Conservation (phyloP, 2,797 vertebrate genomes). For the Alcedo quadribrachys region DNA sequence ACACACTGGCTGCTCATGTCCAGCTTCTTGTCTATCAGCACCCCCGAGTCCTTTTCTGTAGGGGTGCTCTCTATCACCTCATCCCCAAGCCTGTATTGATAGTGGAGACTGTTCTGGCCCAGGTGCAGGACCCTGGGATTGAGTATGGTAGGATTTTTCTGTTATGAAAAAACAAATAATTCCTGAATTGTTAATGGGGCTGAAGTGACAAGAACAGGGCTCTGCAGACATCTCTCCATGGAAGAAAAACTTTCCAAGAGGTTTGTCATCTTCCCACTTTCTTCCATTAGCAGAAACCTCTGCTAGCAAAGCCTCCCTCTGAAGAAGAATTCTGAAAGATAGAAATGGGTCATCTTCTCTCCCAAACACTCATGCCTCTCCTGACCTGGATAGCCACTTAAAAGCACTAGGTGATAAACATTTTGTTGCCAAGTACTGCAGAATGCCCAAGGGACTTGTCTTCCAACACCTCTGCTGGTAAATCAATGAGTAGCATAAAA, state of each 20-base stretch:
- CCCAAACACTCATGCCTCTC: not conserved
- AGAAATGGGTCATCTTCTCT: not conserved
- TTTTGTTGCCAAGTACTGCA: not conserved
- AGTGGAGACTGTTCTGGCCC: too few species aligned
- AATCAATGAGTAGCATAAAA: not conserved
- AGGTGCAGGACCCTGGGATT: not conserved
- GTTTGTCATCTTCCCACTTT: not conserved
- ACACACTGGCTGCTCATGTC: too few species aligned
- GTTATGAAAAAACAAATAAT: not conserved
- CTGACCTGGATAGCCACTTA: not conserved
- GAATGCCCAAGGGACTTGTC: not conserved
- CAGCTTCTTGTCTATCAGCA: too few species aligned
- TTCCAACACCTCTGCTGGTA: constrained; percentile 28
- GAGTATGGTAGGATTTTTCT: rapidly evolving
- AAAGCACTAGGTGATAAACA: constrained; percentile 35
- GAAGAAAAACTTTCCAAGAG: not conserved
- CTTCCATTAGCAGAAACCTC: not conserved
- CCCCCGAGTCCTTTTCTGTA: too few species aligned
- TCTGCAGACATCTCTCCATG: not conserved
- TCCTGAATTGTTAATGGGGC: not conserved
- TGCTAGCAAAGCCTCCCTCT: not conserved
- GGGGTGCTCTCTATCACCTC: too few species aligned
- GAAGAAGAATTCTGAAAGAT: not conserved
- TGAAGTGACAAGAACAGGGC: not conserved
- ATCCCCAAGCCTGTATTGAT: too few species aligned